Base-by-base conservation (phyloP, 1,140 invertebrate genomes). In the Thereuonema tuberculata region DNA sequence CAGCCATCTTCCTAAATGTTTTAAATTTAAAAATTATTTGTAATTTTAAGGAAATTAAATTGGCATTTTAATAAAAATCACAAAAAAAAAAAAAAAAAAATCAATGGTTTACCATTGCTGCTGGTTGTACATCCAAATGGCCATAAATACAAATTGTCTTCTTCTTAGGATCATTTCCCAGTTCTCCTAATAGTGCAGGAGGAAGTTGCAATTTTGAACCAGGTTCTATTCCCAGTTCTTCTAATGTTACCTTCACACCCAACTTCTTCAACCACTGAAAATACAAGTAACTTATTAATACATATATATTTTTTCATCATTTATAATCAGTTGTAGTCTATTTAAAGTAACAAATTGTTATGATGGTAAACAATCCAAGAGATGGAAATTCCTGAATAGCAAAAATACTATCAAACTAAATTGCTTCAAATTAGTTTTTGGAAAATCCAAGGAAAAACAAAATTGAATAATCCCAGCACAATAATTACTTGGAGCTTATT, bases 111-210 rank as follows among this genome's bases (percentile, higher is more conserved):
- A 77, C 76, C 68, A 83, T 83, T 2, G 83, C 67, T 9, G 95
- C 95, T 48, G 95, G 94, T 72, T 98, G 95, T 1, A 98, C 95
- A 80, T 99, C 96, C 67, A 99, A 81, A 77, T 99, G 96, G 0
- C 95, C 96, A 76, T 99, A 99, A 53, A 99, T 80, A 56, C 90
- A 82, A 48, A 98, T 80, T 20, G 94, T 99, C 67, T 93, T 87
- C 71, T 94, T 95, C 3, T 81, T 81, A 0, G 83, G 76, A 72
- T 97, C 89, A 64, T 80, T 83, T 61, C 93, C 93, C 50, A 98
- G 76, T 27, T 74, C 76, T 23, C 85, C 93, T n/a, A 96, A 75
- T 23, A 98, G 67, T 12, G 93, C 85, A 28, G 93, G 92, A 1
- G 96, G 96, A 29, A 98, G 73, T 43, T 55, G 24, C 28, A 55